Conservation (phyloP, 2,113 vertebrate genomes). For the Upupa epops region DNA sequence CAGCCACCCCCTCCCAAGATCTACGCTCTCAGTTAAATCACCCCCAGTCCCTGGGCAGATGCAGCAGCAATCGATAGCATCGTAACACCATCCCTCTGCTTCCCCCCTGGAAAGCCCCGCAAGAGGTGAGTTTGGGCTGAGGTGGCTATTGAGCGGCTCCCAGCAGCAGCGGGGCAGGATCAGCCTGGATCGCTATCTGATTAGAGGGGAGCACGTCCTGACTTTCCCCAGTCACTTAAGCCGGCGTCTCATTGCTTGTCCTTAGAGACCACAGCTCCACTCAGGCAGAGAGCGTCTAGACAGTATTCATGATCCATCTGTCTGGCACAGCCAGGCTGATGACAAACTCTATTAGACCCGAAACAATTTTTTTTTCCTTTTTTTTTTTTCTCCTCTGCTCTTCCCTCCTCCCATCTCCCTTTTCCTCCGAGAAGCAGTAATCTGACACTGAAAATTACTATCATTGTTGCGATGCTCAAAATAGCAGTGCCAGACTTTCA, state of each 20-base stretch:
- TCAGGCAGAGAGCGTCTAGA: conserved; percentile 92
- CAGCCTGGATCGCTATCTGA: conserved; percentile 67
- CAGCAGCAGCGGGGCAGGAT: conserved; percentile 44
- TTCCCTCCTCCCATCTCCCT: conserved; percentile 68
- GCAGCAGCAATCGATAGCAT: conserved; percentile 22
- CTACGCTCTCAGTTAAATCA: neutral
- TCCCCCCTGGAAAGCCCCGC: neutral
- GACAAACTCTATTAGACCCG: conserved; percentile 91
- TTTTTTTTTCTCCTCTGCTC: neutral
- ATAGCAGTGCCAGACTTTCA: conserved; percentile 89
- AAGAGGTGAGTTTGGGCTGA: neutral
- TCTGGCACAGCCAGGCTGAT: conserved; percentile 91
- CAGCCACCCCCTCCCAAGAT: neutral
- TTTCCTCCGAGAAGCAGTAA: conserved; percentile 82
- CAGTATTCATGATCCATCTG: conserved; percentile 99
- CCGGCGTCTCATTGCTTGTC: conserved; percentile 76
- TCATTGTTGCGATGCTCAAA: conserved; percentile 88
- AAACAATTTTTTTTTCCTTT: conserved; percentile 74
- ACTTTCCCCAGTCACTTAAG: conserved; percentile 79
- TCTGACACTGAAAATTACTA: conserved; percentile 91
- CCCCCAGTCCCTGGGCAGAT: neutral
- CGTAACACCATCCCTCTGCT: neutral
- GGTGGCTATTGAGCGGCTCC: conserved; percentile 27
- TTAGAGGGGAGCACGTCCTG: conserved; percentile 69
- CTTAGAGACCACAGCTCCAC: conserved; percentile 82